phyloP scores from a whole-genome alignment of 2,797 vertebrate species.

The Poecilia gillii region DNA sequence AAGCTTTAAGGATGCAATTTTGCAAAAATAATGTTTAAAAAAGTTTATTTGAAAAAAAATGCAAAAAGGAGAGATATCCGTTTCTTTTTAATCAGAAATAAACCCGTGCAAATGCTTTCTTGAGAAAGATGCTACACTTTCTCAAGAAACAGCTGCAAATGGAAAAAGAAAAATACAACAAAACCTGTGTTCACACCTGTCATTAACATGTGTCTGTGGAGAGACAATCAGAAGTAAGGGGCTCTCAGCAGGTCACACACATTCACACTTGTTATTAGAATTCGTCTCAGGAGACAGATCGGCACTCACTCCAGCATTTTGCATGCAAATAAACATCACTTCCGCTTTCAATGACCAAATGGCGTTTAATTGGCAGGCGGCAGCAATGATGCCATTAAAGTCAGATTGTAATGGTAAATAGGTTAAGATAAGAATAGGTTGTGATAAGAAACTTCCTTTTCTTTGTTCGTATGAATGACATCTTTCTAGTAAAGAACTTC shows the following conservation, averaged over 20 bases:
- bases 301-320: background rate
- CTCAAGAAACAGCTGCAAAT: conserved; percentile 1
- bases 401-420: background rate
- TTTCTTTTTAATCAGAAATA: background rate
- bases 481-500: background rate
- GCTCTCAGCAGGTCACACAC: background rate
- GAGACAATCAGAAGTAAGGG: background rate
- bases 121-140: background rate
- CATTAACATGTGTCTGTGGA: background rate
- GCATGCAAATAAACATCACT: background rate
- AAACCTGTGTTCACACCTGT: background rate
- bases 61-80: background rate
- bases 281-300: background rate
- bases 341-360: background rate
- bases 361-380: background rate
- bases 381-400: background rate
- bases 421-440: background rate
- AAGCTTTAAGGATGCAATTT: background rate
- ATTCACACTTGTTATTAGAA: background rate
- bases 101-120: background rate
- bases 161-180: background rate
- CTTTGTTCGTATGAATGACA: background rate
- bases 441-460: background rate
- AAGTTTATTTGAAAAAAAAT: background rate
- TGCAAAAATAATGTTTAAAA: background rate